Percentiles rank a stretch among this genome's conserved stretches.
These are phyloP conservation scores for Akabosia matsudoensis DNA, from an alignment of 1,140 invertebrate genomes.

Conservation along the genomic window DNA sequence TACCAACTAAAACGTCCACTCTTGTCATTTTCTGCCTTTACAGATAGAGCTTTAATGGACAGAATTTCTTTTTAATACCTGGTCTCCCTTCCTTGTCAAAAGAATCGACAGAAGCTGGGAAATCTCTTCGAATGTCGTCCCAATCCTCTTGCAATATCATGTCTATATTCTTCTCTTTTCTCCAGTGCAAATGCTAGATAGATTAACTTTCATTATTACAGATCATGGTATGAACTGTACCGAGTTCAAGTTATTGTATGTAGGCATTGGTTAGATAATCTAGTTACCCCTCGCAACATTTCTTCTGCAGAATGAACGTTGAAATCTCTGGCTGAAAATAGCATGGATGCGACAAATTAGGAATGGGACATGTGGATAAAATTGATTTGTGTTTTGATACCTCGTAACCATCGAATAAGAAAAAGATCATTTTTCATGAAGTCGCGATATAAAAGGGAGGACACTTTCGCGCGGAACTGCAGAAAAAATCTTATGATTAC, in stretches of 20 bases:
- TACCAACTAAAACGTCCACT: background rate
- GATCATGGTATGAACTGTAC: background rate
- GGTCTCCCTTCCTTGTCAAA: conserved; percentile 16
- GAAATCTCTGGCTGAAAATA: background rate
- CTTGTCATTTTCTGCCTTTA: too few relatives aligned
- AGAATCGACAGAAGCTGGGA: background rate
- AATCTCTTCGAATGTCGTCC: background rate
- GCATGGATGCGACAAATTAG: background rate
- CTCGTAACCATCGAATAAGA: background rate
- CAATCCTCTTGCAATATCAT: background rate
- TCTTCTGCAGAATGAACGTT: background rate
- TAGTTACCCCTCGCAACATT: background rate
- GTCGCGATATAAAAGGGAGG: background rate
- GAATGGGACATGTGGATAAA: background rate
- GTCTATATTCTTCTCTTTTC: background rate
- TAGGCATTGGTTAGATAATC: background rate
- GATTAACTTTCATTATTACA: background rate
- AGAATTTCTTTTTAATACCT: conserved; percentile 1
- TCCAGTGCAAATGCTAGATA: background rate
- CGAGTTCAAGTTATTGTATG: background rate
- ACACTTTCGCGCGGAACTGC: background rate
- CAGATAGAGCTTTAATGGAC: too few relatives aligned
- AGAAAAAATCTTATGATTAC: too few relatives aligned
- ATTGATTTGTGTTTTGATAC: background rate
- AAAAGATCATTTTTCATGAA: background rate